Evolutionary conservation across 2,113 vertebrate species (phyloP).

Genomic region (Dolichallabes microphthalmus): DNA sequence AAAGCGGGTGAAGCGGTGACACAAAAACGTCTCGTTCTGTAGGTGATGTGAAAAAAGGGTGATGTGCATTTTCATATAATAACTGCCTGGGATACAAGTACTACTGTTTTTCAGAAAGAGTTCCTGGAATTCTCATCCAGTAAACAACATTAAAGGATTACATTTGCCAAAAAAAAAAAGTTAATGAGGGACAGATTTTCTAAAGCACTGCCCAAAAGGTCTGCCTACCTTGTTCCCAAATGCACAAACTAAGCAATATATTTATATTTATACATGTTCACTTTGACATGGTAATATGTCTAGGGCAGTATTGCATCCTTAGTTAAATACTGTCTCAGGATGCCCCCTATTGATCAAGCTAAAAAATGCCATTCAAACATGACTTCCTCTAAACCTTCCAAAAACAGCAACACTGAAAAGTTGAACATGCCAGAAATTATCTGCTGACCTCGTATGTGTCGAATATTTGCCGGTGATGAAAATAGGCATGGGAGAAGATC

Average conservation of each 20-base stretch:
- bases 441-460: constrained; percentile 94
- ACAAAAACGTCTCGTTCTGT: constrained; percentile 97
- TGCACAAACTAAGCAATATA: neutral
- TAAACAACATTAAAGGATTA: neutral
- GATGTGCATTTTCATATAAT: neutral
- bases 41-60: neutral
- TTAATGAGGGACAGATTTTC: neutral
- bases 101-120: neutral
- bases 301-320: no score
- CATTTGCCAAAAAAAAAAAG: neutral
- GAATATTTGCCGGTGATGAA: constrained; percentile 98
- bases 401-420: neutral
- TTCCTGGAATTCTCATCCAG: neutral
- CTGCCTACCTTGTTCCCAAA: neutral
- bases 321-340: neutral
- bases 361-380: constrained; percentile 1
- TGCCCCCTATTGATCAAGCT: constrained; percentile 41
- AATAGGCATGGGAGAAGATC: constrained; percentile 99
- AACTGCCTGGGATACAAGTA: neutral
- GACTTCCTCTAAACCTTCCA: neutral
- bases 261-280: neutral
- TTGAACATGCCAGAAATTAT: neutral
- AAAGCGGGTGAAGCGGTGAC: constrained; percentile 97
- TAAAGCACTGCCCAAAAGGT: no score
- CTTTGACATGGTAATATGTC: neutral